Percentiles rank a stretch among this genome's conserved stretches.
These are phyloP conservation scores for Heloderma charlesbogerti DNA, from an alignment of 2,113 vertebrate species.

Conservation along the genomic window DNA sequence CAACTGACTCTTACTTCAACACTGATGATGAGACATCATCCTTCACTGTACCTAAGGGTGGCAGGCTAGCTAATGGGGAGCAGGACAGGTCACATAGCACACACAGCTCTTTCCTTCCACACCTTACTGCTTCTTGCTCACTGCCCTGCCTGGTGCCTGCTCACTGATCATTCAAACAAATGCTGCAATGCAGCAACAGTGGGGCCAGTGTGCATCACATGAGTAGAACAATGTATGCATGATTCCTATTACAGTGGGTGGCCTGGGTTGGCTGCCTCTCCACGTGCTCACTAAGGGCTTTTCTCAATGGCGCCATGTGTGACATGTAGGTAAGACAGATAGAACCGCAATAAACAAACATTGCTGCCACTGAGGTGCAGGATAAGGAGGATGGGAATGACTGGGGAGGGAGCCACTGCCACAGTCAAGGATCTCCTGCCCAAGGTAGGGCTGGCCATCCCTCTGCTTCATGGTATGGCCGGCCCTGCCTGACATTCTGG, in stretches of 20 bases:
- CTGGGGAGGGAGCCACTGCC: not conserved
- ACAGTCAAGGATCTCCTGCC: too few species aligned
- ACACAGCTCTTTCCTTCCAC: not conserved
- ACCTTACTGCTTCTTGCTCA: not conserved
- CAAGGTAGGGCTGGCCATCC: not conserved
- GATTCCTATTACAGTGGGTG: not conserved
- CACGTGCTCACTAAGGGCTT: too few species aligned
- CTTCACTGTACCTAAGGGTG: not conserved
- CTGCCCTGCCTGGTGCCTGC: not conserved
- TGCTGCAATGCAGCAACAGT: too few species aligned
- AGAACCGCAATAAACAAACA: too few species aligned
- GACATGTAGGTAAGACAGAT: not conserved
- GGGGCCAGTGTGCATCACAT: too few species aligned
- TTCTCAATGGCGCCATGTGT: not conserved
- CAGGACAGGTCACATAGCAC: not conserved
- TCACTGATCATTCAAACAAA: too few species aligned
- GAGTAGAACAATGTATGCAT: too few species aligned
- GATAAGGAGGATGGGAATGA: not conserved
- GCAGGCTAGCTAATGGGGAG: not conserved
- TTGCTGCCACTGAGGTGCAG: too few species aligned
- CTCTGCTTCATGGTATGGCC: not conserved
- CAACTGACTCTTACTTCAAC: not conserved
- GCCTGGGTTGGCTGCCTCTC: not conserved
- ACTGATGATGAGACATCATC: not conserved
- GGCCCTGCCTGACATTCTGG: fast-evolving